Percentiles rank a stretch among this genome's conserved stretches.
Conservation (phyloP, 2,113 vertebrate species). For the Onychostruthus taczanowskii region DNA sequence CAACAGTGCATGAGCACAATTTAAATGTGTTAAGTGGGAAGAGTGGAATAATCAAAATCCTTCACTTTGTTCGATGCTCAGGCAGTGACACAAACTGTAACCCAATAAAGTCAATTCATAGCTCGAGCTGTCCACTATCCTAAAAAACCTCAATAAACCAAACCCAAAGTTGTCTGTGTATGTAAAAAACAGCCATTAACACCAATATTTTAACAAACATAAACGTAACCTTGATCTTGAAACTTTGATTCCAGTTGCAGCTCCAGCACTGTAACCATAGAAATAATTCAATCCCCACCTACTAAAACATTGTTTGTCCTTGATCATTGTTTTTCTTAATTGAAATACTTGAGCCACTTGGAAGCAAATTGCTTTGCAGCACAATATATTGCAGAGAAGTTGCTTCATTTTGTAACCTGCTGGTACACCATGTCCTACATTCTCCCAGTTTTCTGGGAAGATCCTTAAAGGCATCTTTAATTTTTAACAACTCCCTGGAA, state of each 20-base stretch:
- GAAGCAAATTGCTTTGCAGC: conserved; percentile 6
- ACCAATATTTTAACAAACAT: background rate
- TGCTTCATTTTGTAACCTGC: conserved; percentile 13
- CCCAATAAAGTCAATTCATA: fast-evolving
- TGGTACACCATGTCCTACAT: conserved; percentile 42
- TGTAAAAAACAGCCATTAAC: background rate
- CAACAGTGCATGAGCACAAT: background rate
- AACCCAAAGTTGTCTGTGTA: fast-evolving
- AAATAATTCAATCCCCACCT: conserved; percentile 7
- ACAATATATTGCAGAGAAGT: background rate
- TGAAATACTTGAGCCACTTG: conserved; percentile 10
- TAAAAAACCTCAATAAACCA: background rate
- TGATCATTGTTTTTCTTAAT: conserved; percentile 49
- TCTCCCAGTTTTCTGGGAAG: conserved; percentile 33
- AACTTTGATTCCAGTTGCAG: background rate
- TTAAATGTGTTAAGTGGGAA: background rate
- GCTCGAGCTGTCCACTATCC: background rate
- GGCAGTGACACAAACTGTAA: background rate
- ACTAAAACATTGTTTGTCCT: background rate
- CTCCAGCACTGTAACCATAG: conserved; percentile 14
- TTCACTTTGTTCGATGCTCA: background rate
- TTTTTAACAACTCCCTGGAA: conserved; percentile 52
- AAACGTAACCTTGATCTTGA: background rate
- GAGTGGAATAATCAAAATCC: background rate
- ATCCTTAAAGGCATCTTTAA: conserved; percentile 55